Base-by-base conservation (phyloP, 2,888 invertebrate species). In the Merodon equestris region DNA sequence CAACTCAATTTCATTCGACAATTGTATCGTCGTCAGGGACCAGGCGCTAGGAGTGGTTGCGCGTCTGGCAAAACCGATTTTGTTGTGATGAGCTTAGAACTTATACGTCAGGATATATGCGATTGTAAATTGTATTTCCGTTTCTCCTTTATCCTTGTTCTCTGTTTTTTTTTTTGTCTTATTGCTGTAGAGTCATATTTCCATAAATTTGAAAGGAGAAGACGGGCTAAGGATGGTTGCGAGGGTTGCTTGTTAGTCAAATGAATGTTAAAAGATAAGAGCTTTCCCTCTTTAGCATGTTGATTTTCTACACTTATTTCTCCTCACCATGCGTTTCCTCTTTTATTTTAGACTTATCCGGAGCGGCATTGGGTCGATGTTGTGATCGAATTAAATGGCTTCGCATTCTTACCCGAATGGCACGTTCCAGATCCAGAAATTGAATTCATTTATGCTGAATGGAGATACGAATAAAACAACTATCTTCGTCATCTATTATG, bases 371-470 rank as follows among this genome's bases (percentile, higher is more conserved):
- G 51, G 47, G 45, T 60, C 60, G 53, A 68, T 60, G 60, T 53
- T 36, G 68, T 58, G 36, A 53, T 68, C 68, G 60, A 60, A 68
- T 68, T 68, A 68, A 60, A 70, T 61, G 61, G n/a, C 54, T 70
- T 42, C 48, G 48, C 53, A 70, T 70, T 61, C 54, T 70, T 61
- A 48, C 34, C 47, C 54, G 70, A 70, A 70, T 61, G 40, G 48
- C 70, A 70, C 61, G 70, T 70, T 61, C 61, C 70, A 70, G 70
- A 47, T 54, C 48, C 61, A 61, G 54, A 61, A 70, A 71, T 71
- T 63, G 56, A 71, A 71, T 63, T 71, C 63, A 71, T 71, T 71
- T 57, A 57, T 67, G 50, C 57, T 56, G 71, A 71, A 63, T 71
- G 61, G 63, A 63, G 63, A 56, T 57, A 63, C 50, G 34, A 61